Evolutionary conservation across 2,113 vertebrate species (phyloP).

Genomic region (Pelecanoides urinatrix): DNA sequence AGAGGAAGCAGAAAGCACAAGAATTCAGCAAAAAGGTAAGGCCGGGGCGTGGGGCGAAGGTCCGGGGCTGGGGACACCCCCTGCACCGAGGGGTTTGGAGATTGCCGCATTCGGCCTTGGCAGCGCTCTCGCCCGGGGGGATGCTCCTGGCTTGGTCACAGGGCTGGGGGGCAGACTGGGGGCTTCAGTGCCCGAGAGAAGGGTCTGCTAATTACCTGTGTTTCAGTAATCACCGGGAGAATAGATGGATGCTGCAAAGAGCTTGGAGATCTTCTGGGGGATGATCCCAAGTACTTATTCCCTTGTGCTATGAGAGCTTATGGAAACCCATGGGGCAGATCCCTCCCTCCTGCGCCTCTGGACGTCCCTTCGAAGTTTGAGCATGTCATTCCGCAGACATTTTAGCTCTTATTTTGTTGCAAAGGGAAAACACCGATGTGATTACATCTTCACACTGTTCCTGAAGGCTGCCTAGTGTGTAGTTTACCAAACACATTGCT

Average conservation of each 20-base stretch:
- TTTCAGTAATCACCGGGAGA: background rate
- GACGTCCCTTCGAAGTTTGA: background rate
- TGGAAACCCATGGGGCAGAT: background rate
- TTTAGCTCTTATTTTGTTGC: background rate
- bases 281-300: background rate
- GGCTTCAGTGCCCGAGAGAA: accelerated
- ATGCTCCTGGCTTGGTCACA: background rate
- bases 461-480: constrained; percentile 1
- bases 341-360: background rate
- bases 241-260: background rate
- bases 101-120: accelerated
- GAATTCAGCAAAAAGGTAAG: constrained; percentile 92
- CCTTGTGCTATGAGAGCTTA: accelerated
- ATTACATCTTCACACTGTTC: constrained; percentile 6
- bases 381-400: background rate
- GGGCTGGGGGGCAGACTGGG: background rate
- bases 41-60: accelerated
- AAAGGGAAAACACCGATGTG: background rate
- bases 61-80: accelerated
- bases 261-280: background rate
- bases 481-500: background rate
- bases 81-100: accelerated
- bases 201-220: background rate
- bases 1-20: constrained; percentile 88
- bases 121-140: accelerated